A percentile compares a stretch with the other conserved stretches of the same genome.
phyloP scores from a whole-genome alignment of 2,888 invertebrate species.

The Leptodirus hochenwartii region DNA sequence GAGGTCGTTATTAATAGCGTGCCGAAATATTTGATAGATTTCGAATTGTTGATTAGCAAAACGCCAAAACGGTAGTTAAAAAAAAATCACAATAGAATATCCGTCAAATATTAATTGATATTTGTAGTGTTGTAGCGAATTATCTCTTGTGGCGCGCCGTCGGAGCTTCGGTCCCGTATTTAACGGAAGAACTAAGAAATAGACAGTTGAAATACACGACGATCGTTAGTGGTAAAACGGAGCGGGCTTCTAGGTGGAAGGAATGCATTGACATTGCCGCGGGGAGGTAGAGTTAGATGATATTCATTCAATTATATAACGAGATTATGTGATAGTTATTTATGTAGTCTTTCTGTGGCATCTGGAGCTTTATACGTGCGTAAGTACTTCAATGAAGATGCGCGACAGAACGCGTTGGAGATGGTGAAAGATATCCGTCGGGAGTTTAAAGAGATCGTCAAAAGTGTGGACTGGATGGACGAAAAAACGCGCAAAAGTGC shows the following conservation, averaged over 20 bases:
- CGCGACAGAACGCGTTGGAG: slow-evolving; percentile 65
- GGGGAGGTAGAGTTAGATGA: slow-evolving; percentile 38
- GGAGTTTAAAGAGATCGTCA: slow-evolving; percentile 65
- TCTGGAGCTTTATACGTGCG: slow-evolving; percentile 75
- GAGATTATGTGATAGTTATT: neutral
- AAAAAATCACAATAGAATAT: slow-evolving; percentile 2
- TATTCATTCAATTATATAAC: neutral
- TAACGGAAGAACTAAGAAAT: slow-evolving; percentile 59
- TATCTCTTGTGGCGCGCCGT: slow-evolving; percentile 87
- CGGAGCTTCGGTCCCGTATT: slow-evolving; percentile 60
- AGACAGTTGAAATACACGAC: slow-evolving; percentile 67
- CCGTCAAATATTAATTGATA: slow-evolving; percentile 1
- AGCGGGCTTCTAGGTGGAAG: slow-evolving; percentile 79
- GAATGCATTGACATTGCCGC: slow-evolving; percentile 71
- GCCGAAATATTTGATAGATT: slow-evolving; percentile 55
- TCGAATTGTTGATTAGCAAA: slow-evolving; percentile 38
- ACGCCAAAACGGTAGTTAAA: slow-evolving; percentile 31
- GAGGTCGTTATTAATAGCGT: slow-evolving; percentile 76
- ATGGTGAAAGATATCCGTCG: slow-evolving; percentile 74
- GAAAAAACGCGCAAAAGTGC: slow-evolving; percentile 57
- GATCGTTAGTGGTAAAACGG: slow-evolving; percentile 65
- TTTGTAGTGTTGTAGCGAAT: slow-evolving; percentile 54
- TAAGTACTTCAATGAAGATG: slow-evolving; percentile 71
- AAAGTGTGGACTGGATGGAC: slow-evolving; percentile 87
- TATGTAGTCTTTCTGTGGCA: slow-evolving; percentile 45